Percentiles rank a stretch among this genome's conserved stretches.
These are phyloP conservation scores for Anolis sagrei DNA, from an alignment of 2,113 vertebrate species.

Conservation along the genomic window DNA sequence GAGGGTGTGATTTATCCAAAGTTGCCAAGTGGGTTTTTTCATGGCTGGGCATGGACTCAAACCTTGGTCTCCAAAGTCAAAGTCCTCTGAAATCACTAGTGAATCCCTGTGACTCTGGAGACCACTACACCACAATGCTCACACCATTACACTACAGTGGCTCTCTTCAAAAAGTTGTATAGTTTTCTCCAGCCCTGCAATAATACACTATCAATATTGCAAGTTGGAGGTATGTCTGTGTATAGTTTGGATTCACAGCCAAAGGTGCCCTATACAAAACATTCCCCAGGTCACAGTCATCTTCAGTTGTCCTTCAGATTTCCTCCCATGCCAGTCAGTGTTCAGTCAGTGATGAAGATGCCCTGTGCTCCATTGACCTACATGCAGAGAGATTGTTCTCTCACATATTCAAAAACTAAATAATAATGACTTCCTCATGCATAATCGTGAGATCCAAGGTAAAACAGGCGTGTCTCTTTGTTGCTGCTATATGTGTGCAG, in stretches of 20 bases:
- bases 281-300: not conserved
- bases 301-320: not conserved
- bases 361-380: not conserved
- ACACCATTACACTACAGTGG: too few species aligned
- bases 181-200: not conserved
- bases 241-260: not conserved
- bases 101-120: too few species aligned
- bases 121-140: too few species aligned
- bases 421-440: not conserved
- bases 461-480: too few species aligned
- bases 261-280: not conserved
- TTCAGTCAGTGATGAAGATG: slow-evolving; percentile 5
- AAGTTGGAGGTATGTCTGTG: not conserved
- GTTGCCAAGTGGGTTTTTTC: too few species aligned
- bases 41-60: too few species aligned
- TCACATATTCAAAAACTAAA: not conserved
- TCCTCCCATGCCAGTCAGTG: not conserved
- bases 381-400: not conserved
- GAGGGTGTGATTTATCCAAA: too few species aligned
- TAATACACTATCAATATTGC: not conserved
- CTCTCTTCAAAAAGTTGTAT: too few species aligned
- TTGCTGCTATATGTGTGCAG: too few species aligned
- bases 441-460: not conserved
- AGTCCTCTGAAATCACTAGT: too few species aligned
- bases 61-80: too few species aligned